Evolutionary conservation across 1,140 invertebrate genomes (phyloP), one percentile per base, ranked within the genome.

Genomic region (Drosophila bipectinata): DNA sequence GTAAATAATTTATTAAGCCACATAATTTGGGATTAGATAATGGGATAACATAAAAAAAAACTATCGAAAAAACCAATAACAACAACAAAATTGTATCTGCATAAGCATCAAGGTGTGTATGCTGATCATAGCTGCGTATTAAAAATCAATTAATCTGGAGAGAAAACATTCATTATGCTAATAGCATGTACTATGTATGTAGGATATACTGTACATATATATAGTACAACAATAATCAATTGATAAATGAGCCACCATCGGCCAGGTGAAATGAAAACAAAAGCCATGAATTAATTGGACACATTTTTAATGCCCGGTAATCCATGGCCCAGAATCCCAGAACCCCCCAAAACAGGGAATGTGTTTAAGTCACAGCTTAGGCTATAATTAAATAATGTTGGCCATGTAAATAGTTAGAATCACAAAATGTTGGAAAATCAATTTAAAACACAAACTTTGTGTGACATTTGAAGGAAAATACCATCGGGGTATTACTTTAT

Each of bases 11-110:
- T 76, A 76, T 76, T 67, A 58, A 76, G 56, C 72, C 72, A 67
- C 72, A 76, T 76, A 67, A 76, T 67, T 76, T 68, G 21, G 72
- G 72, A 76, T 76, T 76, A 76, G 72, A 76, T 76, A 76, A 75
- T 62, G 39, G 6, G 26, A 44, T 34, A 28, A 21, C n/a, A 18
- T 56, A 5, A n/a, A 15, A 21, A 21, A 45, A 26, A 30, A 55
- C 54, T 47, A 9, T 28, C 24, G 5, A 26, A 26, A 26, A 26
- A 26, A 18, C 1, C 1, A 18, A 0, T 15, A 15, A 18, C 18
- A 18, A 18, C 18, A 18, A 18, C 1, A 18, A 18, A 18, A 26
- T 32, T 34, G 24, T 18, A 51, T 32, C 55, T 49, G 53, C 54
- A 68, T 48, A 57, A 4, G 26, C n/a, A 30, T 12, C 32, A 9